Base-by-base conservation (phyloP, 2,888 invertebrate genomes). In the Malachius bipustulatus region DNA sequence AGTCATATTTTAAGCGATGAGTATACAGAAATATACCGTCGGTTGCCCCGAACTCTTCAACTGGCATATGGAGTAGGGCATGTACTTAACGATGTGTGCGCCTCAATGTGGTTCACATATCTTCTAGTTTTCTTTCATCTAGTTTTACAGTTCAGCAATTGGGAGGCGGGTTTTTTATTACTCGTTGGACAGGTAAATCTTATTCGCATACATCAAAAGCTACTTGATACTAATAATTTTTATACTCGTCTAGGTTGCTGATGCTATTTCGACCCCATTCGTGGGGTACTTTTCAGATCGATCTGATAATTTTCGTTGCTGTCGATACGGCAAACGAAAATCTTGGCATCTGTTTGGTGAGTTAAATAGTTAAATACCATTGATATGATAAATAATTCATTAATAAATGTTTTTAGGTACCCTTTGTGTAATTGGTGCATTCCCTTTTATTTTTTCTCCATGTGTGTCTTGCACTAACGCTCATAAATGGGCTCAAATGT, bases 21-120 rank as follows among this genome's bases (percentile, higher is more conserved):
- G 45, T 67, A 68, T 40, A 63, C 65, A 2, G 69, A 69, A 51
- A 60, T 69, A 26, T 65, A 66, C 35, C 54, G 61, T 32, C 54
- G 63, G 30, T 47, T 70, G 19, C 60, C 66, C 4, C 43, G 55
- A 10, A 56, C 54, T 36, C 47, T 62, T 36, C 65, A 63, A 48
- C 42, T 81, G 11, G 72, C 76, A 1, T 85, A 79, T 59, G 71
- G 73, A 13, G 72, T 88, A 28, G 93, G 93, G 0, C 93, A 94
- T 62, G 77, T 93, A 24, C 66, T 90, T 45, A 94, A 94, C 62
- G 93, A 94, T 65, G 73, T 94, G 14, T 89, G 88, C 62, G 89
- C 91, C 14, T 84, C 89, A 37, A 82, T 94, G 73, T 93, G 93
- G 93, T 94, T 93, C 62, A 87, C 87, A 1, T 94, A 93, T 60